A percentile compares a stretch with the other conserved stretches of the same genome.
Evolutionary conservation across 2,888 invertebrate genomes (phyloP).

Genomic region (Labia minor): DNA sequence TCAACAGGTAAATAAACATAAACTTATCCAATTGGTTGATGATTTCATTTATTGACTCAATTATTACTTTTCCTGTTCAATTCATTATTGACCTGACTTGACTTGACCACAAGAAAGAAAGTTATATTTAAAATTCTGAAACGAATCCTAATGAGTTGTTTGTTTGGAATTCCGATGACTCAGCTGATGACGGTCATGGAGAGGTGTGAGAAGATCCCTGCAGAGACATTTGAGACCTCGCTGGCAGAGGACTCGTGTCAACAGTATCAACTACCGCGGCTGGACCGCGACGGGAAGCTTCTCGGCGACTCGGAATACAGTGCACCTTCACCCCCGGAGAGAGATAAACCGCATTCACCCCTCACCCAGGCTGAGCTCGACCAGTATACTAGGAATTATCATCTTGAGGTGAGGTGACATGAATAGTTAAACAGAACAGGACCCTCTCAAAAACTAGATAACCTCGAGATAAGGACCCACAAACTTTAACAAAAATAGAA

Average conservation of each 20-base stretch:
- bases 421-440: not conserved
- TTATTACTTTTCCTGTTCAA: not conserved
- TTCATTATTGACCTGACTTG: no score
- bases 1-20: conserved; percentile 41
- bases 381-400: conserved; percentile 47
- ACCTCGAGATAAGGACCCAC: no score
- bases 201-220: conserved; percentile 51
- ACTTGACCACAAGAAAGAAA: no score
- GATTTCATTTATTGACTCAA: no score
- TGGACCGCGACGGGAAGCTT: conserved; percentile 52
- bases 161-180: conserved; percentile 9
- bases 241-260: conserved; percentile 34
- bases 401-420: conserved; percentile 15
- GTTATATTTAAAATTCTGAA: no score
- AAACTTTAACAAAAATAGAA: no score
- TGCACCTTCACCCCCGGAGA: conserved; percentile 58
- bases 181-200: conserved; percentile 61
- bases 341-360: conserved; percentile 37
- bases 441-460: no score
- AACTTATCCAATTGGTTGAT: no score
- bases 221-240: conserved; percentile 44
- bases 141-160: not conserved
- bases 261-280: conserved; percentile 41
- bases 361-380: conserved; percentile 59
- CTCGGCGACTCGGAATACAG: conserved; percentile 53